Percentiles rank a stretch among this genome's conserved stretches.
Evolutionary conservation across 1,140 invertebrate genomes (phyloP).

Genomic region (Cyphomyrmex costatus): DNA sequence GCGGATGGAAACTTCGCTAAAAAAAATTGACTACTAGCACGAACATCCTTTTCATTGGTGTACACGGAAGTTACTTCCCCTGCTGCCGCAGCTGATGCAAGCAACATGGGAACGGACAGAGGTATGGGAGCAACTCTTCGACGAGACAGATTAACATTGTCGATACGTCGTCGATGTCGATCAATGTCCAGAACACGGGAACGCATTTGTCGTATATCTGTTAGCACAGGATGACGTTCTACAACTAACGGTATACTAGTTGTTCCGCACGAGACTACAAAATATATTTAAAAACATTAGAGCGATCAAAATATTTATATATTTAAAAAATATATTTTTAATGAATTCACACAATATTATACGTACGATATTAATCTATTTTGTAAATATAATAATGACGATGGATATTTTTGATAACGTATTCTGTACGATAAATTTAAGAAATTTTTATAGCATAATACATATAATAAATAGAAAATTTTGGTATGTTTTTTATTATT

Average conservation of each 20-base stretch:
- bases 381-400: background rate
- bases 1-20: background rate
- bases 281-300: background rate
- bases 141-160: constrained; percentile 59
- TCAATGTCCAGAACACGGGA: constrained; percentile 34
- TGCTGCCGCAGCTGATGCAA: background rate
- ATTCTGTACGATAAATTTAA: background rate
- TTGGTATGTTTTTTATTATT: background rate
- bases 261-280: constrained; percentile 6
- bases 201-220: constrained; percentile 56
- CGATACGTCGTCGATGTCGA: constrained; percentile 56
- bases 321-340: background rate
- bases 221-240: background rate
- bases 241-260: background rate
- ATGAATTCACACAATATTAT: background rate
- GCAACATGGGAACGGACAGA: constrained; percentile 19
- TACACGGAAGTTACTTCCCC: constrained; percentile 21
- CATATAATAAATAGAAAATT: background rate
- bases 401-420: background rate
- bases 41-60: constrained; percentile 13
- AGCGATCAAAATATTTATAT: background rate
- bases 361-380: background rate
- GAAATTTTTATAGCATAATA: background rate
- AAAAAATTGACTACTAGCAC: constrained; percentile 31
- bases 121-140: constrained; percentile 13